Percentiles rank a stretch among this genome's conserved stretches.
phyloP scores from a whole-genome alignment of 2,797 vertebrate species.

The Phyllotis vaccarum region DNA sequence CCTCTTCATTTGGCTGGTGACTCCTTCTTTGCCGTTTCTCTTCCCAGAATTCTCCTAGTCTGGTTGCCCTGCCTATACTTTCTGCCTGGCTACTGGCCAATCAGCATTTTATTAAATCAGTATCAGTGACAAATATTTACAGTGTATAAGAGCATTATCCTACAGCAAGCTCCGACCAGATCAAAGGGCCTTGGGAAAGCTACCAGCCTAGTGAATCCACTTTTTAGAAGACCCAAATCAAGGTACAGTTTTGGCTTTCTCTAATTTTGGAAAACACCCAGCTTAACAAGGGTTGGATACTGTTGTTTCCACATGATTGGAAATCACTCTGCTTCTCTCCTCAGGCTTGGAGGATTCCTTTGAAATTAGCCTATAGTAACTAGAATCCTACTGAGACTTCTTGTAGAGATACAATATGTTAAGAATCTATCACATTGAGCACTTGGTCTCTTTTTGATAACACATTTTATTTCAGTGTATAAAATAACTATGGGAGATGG shows the following conservation, averaged over 20 bases:
- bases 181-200: not conserved
- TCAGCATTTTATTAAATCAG: too few species aligned
- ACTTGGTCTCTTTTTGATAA: conserved; percentile 10
- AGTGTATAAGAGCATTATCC: too few species aligned
- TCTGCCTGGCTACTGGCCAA: too few species aligned
- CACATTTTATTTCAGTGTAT: conserved; percentile 16
- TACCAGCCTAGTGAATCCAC: not conserved
- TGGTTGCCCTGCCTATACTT: too few species aligned
- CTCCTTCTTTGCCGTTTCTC: too few species aligned
- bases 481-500: conserved; percentile 10
- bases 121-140: too few species aligned
- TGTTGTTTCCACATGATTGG: not conserved
- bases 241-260: not conserved
- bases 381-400: not conserved
- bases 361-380: not conserved
- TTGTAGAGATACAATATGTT: not conserved
- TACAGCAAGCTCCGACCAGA: not conserved
- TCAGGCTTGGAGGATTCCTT: conserved; percentile 23
- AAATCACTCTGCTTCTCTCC: conserved; percentile 9
- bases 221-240: not conserved
- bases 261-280: not conserved
- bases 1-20: too few species aligned
- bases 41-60: too few species aligned
- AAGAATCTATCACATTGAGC: not conserved
- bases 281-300: not conserved